These are phyloP conservation scores for Tenebrio molitor DNA, from an alignment of 1,140 invertebrate genomes.

Conservation along the genomic window DNA sequence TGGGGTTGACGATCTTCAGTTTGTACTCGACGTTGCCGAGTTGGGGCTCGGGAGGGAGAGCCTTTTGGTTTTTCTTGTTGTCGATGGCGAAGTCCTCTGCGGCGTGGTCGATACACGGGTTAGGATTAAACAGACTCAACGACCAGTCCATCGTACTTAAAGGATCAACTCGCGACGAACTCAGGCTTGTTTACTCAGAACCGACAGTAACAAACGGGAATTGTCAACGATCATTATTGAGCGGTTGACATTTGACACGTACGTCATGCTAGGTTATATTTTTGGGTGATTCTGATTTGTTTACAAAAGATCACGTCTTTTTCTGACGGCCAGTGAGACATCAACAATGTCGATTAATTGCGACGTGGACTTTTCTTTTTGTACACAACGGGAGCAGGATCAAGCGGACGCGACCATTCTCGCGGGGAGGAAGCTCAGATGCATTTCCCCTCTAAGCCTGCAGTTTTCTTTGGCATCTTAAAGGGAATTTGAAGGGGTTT, in stretches of 20 bases:
- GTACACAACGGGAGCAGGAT: neutral
- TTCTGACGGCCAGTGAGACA: neutral
- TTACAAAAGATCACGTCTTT: neutral
- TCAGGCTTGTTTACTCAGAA: no score
- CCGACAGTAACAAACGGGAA: no score
- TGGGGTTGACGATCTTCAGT: slow-evolving; percentile 87
- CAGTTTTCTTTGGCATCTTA: neutral
- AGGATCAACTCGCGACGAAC: no score
- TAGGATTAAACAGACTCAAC: slow-evolving; percentile 82
- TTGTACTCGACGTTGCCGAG: slow-evolving; percentile 95
- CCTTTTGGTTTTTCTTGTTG: slow-evolving; percentile 54
- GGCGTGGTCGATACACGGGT: slow-evolving; percentile 54
- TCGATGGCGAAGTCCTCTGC: slow-evolving; percentile 64
- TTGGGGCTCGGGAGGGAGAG: slow-evolving; percentile 89
- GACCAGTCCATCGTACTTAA: slow-evolving; percentile 90
- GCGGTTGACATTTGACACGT: slow-evolving; percentile 8
- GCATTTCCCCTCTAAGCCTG: no score
- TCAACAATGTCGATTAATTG: neutral
- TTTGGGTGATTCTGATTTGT: neutral
- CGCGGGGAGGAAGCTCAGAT: neutral
- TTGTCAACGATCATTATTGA: neutral
- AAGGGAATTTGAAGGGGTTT: slow-evolving; percentile 9
- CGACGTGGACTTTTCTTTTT: neutral
- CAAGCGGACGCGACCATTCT: neutral
- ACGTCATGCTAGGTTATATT: no score